These are phyloP conservation scores for Ricordea florida DNA, from an alignment of 92 coral and sea anemone species.

Conservation along the genomic window DNA sequence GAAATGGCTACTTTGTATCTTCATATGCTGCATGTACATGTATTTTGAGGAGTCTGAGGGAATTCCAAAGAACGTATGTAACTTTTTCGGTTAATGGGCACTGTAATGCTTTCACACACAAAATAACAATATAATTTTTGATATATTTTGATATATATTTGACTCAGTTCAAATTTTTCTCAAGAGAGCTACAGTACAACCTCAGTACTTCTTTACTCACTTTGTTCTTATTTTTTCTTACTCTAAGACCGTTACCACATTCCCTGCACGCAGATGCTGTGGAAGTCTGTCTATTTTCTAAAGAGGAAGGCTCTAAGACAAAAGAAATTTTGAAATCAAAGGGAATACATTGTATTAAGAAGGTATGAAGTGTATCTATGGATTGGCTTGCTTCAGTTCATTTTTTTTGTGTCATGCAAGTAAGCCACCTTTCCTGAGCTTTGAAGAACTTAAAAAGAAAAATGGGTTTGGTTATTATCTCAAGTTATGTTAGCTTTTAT, in stretches of 20 bases:
- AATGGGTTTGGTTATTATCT: background rate
- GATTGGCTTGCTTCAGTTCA: background rate
- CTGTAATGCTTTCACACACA: too few relatives aligned
- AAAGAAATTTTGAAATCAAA: constrained; percentile 74
- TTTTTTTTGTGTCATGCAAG: too few relatives aligned
- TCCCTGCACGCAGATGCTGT: constrained; percentile 67
- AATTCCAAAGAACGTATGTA: too few relatives aligned
- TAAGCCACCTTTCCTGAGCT: too few relatives aligned
- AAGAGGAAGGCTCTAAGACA: constrained; percentile 66
- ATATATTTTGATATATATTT: background rate
- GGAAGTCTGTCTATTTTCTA: constrained; percentile 83
- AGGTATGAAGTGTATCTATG: constrained; percentile 50
- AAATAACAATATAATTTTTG: background rate
- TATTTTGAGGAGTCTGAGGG: too few relatives aligned
- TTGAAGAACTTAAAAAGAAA: too few relatives aligned
- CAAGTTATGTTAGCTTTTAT: background rate
- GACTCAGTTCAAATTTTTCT: background rate
- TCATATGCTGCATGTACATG: too few relatives aligned
- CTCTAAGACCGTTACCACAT: constrained; percentile 69
- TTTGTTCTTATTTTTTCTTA: background rate
- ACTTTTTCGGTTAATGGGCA: too few relatives aligned
- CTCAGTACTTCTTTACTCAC: background rate
- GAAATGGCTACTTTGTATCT: too few relatives aligned
- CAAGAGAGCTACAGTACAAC: background rate
- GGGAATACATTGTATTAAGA: constrained; percentile 72